Conservation (phyloP, 1,140 invertebrate genomes). For the Lamellibrachia luymesi region DNA sequence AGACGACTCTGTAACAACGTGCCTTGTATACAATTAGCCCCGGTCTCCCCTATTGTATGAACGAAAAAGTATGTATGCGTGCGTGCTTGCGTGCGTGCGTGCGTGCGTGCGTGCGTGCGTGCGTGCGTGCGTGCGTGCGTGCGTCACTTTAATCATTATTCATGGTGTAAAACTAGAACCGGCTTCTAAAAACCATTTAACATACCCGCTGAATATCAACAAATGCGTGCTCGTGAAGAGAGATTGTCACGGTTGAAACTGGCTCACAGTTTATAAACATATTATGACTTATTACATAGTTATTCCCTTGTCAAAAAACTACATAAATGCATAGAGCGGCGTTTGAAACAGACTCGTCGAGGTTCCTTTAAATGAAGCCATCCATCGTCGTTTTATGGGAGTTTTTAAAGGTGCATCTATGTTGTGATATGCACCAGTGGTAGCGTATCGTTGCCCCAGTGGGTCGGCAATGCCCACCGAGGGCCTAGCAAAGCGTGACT, state of each 20-base stretch:
- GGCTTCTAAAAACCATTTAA: neutral
- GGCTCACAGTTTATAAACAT: neutral
- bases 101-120: conserved; percentile 17
- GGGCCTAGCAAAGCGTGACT: neutral
- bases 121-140: conserved; percentile 13
- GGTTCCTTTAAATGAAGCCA: neutral
- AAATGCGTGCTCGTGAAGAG: neutral
- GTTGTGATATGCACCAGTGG: neutral
- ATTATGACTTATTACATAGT: neutral
- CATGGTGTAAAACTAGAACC: no score
- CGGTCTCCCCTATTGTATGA: no score
- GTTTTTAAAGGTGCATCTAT: neutral
- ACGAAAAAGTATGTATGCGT: no score
- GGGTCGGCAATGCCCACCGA: neutral
- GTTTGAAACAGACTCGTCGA: neutral
- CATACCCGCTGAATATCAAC: neutral
- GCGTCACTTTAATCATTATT: no score
- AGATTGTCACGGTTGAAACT: neutral
- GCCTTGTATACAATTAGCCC: no score
- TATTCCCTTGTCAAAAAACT: neutral
- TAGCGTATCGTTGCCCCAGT: neutral
- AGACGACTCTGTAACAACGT: no score
- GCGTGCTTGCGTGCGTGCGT: neutral
- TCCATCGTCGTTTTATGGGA: neutral
- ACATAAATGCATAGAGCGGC: neutral